A percentile compares a stretch with the other conserved stretches of the same genome.
These are phyloP conservation scores for Passer montanus DNA, from an alignment of 2,113 vertebrate genomes.

Conservation along the genomic window DNA sequence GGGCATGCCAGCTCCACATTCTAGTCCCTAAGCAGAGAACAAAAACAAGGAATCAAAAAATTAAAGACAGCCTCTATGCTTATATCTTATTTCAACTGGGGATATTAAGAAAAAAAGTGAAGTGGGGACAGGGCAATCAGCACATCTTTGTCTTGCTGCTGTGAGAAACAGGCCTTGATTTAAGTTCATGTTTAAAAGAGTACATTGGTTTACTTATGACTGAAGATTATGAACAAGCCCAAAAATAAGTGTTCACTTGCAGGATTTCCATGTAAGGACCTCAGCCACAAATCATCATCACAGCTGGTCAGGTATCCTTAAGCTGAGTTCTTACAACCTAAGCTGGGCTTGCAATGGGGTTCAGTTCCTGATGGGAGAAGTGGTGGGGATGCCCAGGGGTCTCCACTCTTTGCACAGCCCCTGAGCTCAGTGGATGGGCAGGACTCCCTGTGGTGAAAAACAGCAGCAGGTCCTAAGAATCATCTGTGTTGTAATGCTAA, in stretches of 20 bases:
- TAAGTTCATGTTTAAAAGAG: neutral
- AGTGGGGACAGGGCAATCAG: neutral
- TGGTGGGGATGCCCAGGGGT: fast-evolving
- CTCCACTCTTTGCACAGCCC: neutral
- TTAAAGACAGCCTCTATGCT: neutral
- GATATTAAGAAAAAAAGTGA: neutral
- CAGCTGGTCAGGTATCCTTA: neutral
- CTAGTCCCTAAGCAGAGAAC: neutral
- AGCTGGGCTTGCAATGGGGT: fast-evolving
- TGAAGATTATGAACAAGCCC: neutral
- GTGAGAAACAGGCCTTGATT: neutral
- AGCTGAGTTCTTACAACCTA: neutral
- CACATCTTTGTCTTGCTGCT: neutral
- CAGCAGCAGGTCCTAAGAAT: neutral
- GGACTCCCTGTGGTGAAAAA: neutral
- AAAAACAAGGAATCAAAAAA: neutral
- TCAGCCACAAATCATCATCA: neutral
- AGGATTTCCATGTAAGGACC: neutral
- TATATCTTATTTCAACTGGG: neutral
- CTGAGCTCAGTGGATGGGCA: neutral
- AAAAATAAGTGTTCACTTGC: neutral
- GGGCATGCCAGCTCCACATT: neutral
- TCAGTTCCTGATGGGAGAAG: neutral
- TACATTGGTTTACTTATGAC: neutral
- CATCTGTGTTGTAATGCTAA: neutral